Evolutionary conservation across 2,888 invertebrate species (phyloP), one percentile per base, ranked within the genome.

Genomic region (Drosophila infuscata): DNA sequence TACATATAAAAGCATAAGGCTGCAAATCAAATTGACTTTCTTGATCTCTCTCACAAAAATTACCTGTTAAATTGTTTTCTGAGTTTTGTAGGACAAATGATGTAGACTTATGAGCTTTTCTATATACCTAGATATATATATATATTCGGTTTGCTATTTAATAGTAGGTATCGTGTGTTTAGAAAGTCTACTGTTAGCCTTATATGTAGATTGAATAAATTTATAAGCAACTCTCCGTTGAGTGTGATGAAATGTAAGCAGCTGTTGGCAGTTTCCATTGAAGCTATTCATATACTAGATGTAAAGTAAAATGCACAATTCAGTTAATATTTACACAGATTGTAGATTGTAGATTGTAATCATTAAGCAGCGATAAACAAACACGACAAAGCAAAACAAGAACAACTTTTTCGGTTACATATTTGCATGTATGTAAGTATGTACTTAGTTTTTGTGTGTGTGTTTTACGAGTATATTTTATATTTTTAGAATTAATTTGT

Each of bases 11-110:
- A 68, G 75, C 69, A 49, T 73, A 75, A 83, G 83, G 79, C 68
- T 74, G 85, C 83, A 88, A 85, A 82, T 62, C 1, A 85, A 85
- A 85, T 85, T 85, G 79, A 85, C 81, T 25, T 25, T 46, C 8
- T 46, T 60, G 35, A 69, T 43, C 56, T 59, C 51, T 59, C 51
- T 36, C 35, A 51, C 66, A 36, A 33, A 15, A 61, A 20, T 30
- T 17, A 41, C 4, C 29, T 57, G 59, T 33, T 38, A 38, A 25
- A 25, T 33, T 36, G 9, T 25, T 53, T 51, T 68, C 56, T 51
- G 68, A 65, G 51, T 36, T 38, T 33, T 48, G 20, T 38, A 58
- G 57, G 41, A 62, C n/a, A 70, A 70, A 58, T 35, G 58, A 48
- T 52, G 35, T 29, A 46, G 69, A 38, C 41, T 58, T 15, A 15